phyloP scores from a whole-genome alignment of 2,113 vertebrate species.

The Cyanoliseus patagonus region DNA sequence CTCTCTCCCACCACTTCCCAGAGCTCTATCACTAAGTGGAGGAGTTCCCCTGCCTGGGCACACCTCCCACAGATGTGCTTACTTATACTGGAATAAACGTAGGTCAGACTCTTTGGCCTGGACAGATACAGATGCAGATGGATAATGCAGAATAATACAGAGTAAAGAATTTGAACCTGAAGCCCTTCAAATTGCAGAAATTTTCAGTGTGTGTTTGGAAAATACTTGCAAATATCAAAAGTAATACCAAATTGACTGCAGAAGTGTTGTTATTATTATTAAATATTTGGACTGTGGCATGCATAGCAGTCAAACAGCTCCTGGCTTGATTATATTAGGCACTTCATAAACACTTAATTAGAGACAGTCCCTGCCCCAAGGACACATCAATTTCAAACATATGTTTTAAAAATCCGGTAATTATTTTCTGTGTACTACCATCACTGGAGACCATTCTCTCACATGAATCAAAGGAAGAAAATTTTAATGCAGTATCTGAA shows the following conservation, averaged over 20 bases:
- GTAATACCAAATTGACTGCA: background rate
- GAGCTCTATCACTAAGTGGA: background rate
- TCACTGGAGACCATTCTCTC: background rate
- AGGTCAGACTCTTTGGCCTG: background rate
- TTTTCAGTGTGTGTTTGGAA: background rate
- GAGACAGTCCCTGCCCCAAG: background rate
- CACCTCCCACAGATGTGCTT: background rate
- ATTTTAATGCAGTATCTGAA: background rate
- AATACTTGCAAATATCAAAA: constrained; percentile 21
- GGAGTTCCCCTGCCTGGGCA: background rate
- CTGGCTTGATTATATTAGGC: background rate
- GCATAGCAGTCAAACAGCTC: background rate
- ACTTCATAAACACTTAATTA: constrained; percentile 29
- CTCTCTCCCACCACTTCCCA: background rate
- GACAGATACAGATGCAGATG: background rate
- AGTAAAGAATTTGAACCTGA: background rate
- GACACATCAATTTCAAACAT: background rate
- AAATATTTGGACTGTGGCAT: constrained; percentile 17
- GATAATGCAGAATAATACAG: background rate
- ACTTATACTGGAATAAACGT: background rate
- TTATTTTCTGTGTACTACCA: background rate
- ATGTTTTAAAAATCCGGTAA: background rate
- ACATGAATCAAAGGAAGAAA: background rate
- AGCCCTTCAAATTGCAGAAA: background rate
- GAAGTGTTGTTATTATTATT: background rate